Base-by-base conservation (phyloP, 2,113 vertebrate species). In the Burhinus oedicnemus region DNA sequence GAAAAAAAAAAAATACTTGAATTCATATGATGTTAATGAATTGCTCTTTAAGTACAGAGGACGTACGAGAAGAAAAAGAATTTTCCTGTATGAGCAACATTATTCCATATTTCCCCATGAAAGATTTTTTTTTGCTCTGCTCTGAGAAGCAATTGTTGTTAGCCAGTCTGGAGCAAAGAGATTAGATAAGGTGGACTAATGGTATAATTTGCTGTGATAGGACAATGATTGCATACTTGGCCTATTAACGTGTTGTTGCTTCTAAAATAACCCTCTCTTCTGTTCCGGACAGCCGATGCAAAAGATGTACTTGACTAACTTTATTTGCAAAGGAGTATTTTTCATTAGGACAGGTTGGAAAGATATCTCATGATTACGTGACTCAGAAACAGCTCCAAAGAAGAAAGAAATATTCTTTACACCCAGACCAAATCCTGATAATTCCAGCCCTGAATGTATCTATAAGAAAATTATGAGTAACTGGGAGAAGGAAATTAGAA, bases 161-260 rank as follows among this genome's bases (percentile, higher is more conserved):
- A 94, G 84, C 45, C 64, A 87, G 71, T 85, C 66, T 96, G 71
- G 47, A 91, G 71, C 34, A 91, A 87, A 65, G 61, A 95, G 66
- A 96, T 92, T 91, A 92, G 77, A 86, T 93, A 92, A 94, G 21
- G 62, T 69, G 62, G 91, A 91, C 70, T 96, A 96, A 93, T 80
- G 62, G 66, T 60, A 91, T 93, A 92, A 94, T 95, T 96, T 90
- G 58, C 78, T 95, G 65, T 70, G 70, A 87, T 85, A 87, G 74
- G 74, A 93, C 83, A 83, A 58, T n/a, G 78, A 95, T 69, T 93
- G 64, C 75, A 74, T 77, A 94, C 66, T 91, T 95, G 51, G 54
- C 66, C 78, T 95, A 74, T 90, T 89, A 83, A 91, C 70, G 55
- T 80, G 75, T 42, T 95, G 84, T 54, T 93, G 42, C 54, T 93